Percentiles rank a stretch among this genome's conserved stretches.
phyloP scores from a whole-genome alignment of 2,888 invertebrate species.

The Tupiocoris notatus region DNA sequence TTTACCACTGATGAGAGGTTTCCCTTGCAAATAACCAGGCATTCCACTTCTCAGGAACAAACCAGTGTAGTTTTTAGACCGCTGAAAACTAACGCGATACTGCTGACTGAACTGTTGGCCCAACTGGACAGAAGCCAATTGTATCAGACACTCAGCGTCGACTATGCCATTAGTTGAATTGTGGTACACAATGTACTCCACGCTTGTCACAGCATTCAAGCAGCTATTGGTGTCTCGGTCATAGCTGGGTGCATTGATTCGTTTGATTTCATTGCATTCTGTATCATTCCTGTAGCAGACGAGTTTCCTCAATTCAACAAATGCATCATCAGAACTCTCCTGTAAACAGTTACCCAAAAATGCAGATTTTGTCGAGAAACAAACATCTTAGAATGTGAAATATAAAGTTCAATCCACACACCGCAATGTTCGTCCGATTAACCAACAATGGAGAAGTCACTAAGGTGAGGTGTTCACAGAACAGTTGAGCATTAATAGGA shows the following conservation, averaged over 20 bases:
- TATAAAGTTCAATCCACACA: too few species aligned
- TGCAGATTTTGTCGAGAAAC: neutral
- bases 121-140: slow-evolving; percentile 52
- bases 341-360: slow-evolving; percentile 18
- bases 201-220: slow-evolving; percentile 53
- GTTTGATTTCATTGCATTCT: slow-evolving; percentile 30
- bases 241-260: neutral
- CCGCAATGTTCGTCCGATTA: slow-evolving; percentile 32
- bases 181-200: slow-evolving; percentile 55
- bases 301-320: slow-evolving; percentile 35
- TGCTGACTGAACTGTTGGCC: slow-evolving; percentile 4
- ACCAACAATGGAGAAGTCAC: slow-evolving; percentile 15
- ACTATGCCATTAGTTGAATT: slow-evolving; percentile 58
- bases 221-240: slow-evolving; percentile 51
- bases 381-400: too few species aligned
- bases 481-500: slow-evolving; percentile 21
- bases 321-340: slow-evolving; percentile 46
- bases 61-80: slow-evolving; percentile 51
- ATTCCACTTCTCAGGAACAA: slow-evolving; percentile 64
- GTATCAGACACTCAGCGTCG: slow-evolving; percentile 54
- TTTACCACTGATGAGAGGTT: slow-evolving; percentile 55
- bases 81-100: slow-evolving; percentile 43
- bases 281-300: slow-evolving; percentile 28
- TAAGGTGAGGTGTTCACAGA: slow-evolving; percentile 18
- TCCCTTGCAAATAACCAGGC: slow-evolving; percentile 70